These are phyloP conservation scores for Aythya baeri DNA, from an alignment of 2,113 vertebrate genomes.

Conservation along the genomic window DNA sequence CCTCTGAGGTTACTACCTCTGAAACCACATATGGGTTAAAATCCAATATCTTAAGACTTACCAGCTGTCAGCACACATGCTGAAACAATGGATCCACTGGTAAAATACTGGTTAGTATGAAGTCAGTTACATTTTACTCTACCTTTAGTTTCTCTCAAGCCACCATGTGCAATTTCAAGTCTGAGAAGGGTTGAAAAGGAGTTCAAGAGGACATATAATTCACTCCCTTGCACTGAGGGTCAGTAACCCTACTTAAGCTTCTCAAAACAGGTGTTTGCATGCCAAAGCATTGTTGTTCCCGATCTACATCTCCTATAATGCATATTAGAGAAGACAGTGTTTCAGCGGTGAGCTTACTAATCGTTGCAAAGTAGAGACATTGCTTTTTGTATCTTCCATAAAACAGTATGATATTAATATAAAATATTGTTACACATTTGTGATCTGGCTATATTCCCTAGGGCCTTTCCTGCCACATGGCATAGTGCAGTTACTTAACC, in stretches of 20 bases:
- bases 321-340: not conserved
- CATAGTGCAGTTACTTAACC: fast-evolving
- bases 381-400: not conserved
- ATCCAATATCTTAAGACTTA: not conserved
- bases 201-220: not conserved
- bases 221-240: not conserved
- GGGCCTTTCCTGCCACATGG: not conserved
- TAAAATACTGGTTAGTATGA: not conserved
- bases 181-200: not conserved
- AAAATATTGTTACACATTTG: not conserved
- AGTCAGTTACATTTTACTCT: not conserved
- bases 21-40: not conserved
- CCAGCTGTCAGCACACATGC: not conserved
- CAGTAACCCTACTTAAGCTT: not conserved
- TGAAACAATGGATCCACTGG: not conserved
- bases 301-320: not conserved
- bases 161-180: not conserved
- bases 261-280: not conserved
- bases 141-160: not conserved
- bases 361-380: not conserved
- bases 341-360: not conserved
- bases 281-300: not conserved
- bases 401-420: not conserved
- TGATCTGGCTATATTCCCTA: not conserved
- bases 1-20: not conserved